Conservation (phyloP, 2,113 vertebrate genomes). For the Neopipo cinnamomea region DNA sequence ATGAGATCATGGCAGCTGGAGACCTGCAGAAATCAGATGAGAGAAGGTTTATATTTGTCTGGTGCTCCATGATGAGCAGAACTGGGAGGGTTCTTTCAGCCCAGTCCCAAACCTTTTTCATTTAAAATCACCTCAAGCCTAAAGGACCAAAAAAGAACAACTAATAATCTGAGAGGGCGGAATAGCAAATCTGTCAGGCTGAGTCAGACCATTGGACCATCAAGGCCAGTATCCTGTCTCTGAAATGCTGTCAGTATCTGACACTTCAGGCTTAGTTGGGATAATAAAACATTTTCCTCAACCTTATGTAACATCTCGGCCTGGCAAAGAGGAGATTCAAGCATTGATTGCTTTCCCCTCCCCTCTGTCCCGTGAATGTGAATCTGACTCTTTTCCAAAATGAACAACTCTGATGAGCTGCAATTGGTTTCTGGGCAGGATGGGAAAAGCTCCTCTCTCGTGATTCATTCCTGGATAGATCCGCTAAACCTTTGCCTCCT, state of each 20-base stretch:
- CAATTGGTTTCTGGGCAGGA: constrained; percentile 65
- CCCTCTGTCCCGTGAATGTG: constrained; percentile 51
- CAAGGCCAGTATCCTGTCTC: constrained; percentile 55
- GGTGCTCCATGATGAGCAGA: background rate
- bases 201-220: constrained; percentile 62
- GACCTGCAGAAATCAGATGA: background rate
- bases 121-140: constrained; percentile 48
- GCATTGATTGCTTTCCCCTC: constrained; percentile 67
- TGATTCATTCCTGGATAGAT: constrained; percentile 64
- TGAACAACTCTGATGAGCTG: constrained; percentile 68
- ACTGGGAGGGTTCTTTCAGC: background rate
- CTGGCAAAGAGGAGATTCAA: constrained; percentile 64
- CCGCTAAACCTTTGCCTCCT: constrained; percentile 40
- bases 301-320: constrained; percentile 58
- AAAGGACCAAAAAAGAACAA: constrained; percentile 52
- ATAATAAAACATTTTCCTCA: constrained; percentile 69
- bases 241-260: constrained; percentile 54
- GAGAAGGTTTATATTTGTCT: background rate
- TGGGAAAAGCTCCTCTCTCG: constrained; percentile 59
- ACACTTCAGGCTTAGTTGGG: constrained; percentile 51
- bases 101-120: background rate
- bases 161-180: constrained; percentile 51
- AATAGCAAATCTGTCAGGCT: constrained; percentile 54
- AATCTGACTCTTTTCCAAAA: constrained; percentile 63
- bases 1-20: background rate